Evolutionary conservation across 2,113 vertebrate genomes (phyloP).

Genomic region (Pelecanoides urinatrix): DNA sequence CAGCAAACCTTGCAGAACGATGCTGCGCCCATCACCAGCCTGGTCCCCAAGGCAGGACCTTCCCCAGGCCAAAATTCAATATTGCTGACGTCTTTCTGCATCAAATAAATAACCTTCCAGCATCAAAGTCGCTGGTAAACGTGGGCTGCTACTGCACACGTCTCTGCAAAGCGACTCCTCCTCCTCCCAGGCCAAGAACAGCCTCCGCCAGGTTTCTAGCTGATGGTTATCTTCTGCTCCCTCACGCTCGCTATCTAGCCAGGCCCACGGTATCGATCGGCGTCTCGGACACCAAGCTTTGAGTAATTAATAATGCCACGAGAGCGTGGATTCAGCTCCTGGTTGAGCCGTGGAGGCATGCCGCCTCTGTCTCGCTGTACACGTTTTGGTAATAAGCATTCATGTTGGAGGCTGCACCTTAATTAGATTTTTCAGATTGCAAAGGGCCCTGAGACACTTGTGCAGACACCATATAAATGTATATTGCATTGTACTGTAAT

Average conservation of each 20-base stretch:
- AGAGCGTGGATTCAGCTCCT: constrained; percentile 22
- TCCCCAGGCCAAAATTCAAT: background rate
- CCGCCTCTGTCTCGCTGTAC: background rate
- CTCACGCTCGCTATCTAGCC: background rate
- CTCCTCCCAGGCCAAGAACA: background rate
- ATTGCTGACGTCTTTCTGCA: accelerated
- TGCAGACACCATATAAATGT: constrained; percentile 48
- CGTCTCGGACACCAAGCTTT: background rate
- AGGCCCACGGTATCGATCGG: constrained; percentile 38
- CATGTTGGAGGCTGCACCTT: constrained; percentile 59
- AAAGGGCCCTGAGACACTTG: constrained; percentile 37
- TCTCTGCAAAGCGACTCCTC: background rate
- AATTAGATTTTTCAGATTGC: constrained; percentile 58
- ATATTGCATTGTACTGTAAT: constrained; percentile 58
- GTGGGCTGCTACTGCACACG: accelerated
- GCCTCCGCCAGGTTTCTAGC: background rate
- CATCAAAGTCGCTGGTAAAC: accelerated
- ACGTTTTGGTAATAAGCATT: constrained; percentile 47
- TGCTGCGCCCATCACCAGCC: background rate
- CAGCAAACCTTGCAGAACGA: background rate
- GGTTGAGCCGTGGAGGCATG: constrained; percentile 3
- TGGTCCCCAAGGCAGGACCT: background rate
- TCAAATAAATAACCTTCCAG: background rate
- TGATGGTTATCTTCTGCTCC: constrained; percentile 35
- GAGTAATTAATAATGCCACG: constrained; percentile 67